Evolutionary conservation across 2,888 invertebrate species (phyloP).

Genomic region (Arrhopalites spinosus): DNA sequence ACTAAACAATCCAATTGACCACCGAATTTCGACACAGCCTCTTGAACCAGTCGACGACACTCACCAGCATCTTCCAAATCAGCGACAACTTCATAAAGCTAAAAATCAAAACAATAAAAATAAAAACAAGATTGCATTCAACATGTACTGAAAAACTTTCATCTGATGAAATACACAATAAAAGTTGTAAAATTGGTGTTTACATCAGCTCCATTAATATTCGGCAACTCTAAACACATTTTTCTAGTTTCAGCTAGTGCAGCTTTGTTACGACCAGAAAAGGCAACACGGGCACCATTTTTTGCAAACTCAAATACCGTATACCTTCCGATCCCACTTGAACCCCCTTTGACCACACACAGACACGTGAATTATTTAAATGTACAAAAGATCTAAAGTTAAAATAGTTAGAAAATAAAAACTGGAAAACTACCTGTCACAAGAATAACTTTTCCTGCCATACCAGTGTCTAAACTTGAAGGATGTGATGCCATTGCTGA

Average conservation of each 20-base stretch:
- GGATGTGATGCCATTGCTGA: too few relatives aligned
- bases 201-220: slow-evolving; percentile 32
- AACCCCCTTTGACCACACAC: slow-evolving; percentile 62
- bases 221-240: slow-evolving; percentile 41
- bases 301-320: slow-evolving; percentile 77
- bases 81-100: slow-evolving; percentile 46
- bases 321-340: slow-evolving; percentile 83
- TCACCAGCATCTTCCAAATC: slow-evolving; percentile 47
- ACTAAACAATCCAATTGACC: slow-evolving; percentile 51
- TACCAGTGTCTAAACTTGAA: slow-evolving; percentile 41
- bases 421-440: slow-evolving; percentile 45
- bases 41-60: slow-evolving; percentile 44
- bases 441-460: slow-evolving; percentile 48
- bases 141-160: neutral
- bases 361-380: neutral
- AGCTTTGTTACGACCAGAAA: slow-evolving; percentile 72
- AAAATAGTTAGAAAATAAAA: neutral
- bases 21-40: slow-evolving; percentile 43
- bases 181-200: neutral
- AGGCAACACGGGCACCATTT: slow-evolving; percentile 74
- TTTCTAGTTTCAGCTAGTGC: slow-evolving; percentile 65
- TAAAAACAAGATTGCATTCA: neutral
- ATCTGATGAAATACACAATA: neutral
- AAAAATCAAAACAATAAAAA: neutral
- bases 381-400: neutral